Percentiles rank a stretch among this genome's conserved stretches.
These are phyloP conservation scores for Drosophila albomicans DNA, from an alignment of 1,140 invertebrate species.

Conservation along the genomic window DNA sequence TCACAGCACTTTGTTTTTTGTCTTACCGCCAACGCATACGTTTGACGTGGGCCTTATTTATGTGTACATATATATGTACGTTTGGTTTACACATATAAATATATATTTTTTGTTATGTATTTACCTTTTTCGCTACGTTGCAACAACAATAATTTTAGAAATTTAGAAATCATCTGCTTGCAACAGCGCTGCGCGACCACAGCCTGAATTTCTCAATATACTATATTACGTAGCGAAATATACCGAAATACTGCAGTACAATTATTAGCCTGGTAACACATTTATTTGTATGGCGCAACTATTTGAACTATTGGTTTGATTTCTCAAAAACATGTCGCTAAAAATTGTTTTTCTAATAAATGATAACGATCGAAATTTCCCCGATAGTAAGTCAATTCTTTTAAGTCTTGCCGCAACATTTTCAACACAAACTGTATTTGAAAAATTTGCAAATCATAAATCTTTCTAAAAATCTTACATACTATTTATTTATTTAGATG, in stretches of 20 bases:
- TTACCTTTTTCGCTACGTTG: conserved; percentile 52
- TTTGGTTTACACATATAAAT: not conserved
- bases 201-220: conserved; percentile 1
- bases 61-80: not conserved
- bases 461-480: conserved; percentile 49
- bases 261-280: not conserved
- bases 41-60: not conserved
- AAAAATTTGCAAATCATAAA: not conserved
- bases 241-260: not conserved
- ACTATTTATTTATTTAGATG: conserved; percentile 74
- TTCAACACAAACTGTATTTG: not conserved
- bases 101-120: conserved; percentile 17
- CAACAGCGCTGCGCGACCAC: not conserved
- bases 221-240: not conserved
- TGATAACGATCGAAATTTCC: no score
- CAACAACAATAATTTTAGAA: conserved; percentile 49
- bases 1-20: not conserved
- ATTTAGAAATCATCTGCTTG: conserved; percentile 52
- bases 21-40: not conserved
- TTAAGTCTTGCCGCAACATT: not conserved
- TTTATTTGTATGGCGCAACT: not conserved
- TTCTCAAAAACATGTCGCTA: no score
- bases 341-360: no score
- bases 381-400: no score
- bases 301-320: no score